Evolutionary conservation across 2,888 invertebrate species (phyloP).

Genomic region (Mimumesa dahlbomi): DNA sequence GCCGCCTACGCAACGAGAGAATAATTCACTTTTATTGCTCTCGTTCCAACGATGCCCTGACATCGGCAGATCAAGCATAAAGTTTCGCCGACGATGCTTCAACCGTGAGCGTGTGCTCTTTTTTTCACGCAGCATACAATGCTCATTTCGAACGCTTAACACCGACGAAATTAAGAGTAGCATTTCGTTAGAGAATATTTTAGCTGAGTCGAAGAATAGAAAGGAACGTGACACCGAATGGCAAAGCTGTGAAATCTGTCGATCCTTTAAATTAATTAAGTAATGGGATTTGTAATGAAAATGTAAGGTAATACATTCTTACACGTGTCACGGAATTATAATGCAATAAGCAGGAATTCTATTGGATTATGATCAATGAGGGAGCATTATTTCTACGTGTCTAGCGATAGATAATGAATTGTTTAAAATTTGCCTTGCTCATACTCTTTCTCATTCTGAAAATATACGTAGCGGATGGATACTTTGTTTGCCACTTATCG

Average conservation of each 20-base stretch:
- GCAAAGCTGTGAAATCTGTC: background rate
- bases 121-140: no score
- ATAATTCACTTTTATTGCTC: slow-evolving; percentile 46
- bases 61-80: slow-evolving; percentile 22
- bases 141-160: no score
- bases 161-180: no score
- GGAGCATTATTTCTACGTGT: background rate
- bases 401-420: background rate
- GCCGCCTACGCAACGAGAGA: slow-evolving; percentile 46
- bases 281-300: slow-evolving; percentile 7
- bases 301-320: background rate
- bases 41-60: slow-evolving; percentile 25
- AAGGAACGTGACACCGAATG: background rate
- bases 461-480: no score
- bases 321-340: slow-evolving; percentile 3
- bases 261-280: background rate
- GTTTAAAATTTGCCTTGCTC: no score
- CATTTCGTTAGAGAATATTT: no score
- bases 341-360: slow-evolving; percentile 5
- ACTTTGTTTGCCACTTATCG: no score
- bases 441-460: no score
- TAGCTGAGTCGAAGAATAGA: no score
- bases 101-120: background rate
- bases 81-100: background rate
- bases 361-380: slow-evolving; percentile 4